Conservation (phyloP, 2,113 vertebrate species). For the Gymnobelideus leadbeateri region DNA sequence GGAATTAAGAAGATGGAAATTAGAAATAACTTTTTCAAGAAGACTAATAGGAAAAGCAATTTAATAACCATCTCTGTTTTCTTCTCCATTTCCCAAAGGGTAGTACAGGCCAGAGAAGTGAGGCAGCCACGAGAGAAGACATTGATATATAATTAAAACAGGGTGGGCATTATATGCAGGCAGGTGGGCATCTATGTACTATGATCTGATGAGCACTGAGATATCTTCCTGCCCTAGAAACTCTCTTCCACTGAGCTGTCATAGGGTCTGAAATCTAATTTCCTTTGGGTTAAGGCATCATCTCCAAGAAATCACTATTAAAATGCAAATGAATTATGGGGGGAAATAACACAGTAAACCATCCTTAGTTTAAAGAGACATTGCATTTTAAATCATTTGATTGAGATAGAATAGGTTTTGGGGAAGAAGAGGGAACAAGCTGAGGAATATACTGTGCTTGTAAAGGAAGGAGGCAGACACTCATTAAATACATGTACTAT, state of each 20-base stretch:
- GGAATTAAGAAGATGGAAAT: conserved; percentile 48
- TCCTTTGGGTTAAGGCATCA: background rate
- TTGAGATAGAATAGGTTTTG: background rate
- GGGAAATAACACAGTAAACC: background rate
- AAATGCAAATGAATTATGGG: background rate
- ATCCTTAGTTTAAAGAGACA: background rate
- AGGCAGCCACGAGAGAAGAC: background rate
- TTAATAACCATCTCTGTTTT: conserved; percentile 43
- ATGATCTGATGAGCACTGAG: background rate
- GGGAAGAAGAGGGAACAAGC: background rate
- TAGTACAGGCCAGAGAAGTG: background rate
- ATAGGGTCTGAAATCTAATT: background rate
- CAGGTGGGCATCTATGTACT: background rate
- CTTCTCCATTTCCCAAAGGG: conserved; percentile 1
- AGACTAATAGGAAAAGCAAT: background rate
- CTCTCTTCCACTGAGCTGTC: background rate
- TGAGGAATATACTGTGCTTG: background rate
- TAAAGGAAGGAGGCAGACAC: background rate
- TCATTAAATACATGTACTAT: background rate
- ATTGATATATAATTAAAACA: background rate
- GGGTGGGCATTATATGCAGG: background rate
- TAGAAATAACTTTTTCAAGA: conserved; percentile 46
- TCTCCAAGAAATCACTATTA: conserved; percentile 3
- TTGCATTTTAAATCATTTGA: background rate
- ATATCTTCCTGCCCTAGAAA: background rate